Evolutionary conservation across 2,888 invertebrate genomes (phyloP).

Genomic region (Schrankia costaestrigalis): DNA sequence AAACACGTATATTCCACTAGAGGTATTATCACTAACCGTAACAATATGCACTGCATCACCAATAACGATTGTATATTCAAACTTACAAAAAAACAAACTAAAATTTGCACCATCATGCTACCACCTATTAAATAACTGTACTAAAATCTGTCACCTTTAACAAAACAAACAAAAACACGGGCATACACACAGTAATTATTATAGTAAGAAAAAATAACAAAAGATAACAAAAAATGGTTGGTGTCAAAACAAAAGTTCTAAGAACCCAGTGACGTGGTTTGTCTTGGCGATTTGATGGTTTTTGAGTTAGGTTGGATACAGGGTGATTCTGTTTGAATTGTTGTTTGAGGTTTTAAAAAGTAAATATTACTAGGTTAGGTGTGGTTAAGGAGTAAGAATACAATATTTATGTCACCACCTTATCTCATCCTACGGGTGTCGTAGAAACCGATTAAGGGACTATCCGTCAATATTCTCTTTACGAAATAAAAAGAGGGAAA

Average conservation of each 20-base stretch:
- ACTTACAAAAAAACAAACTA: neutral
- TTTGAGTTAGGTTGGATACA: constrained; percentile 32
- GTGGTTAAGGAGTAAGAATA: too few species aligned
- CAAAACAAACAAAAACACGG: constrained; percentile 30
- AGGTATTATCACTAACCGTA: neutral
- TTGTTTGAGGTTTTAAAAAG: too few species aligned
- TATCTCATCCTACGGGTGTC: too few species aligned
- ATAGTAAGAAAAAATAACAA: constrained; percentile 46
- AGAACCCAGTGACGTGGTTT: constrained; percentile 47
- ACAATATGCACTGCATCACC: neutral
- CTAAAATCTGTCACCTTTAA: constrained; percentile 23
- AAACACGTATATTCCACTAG: too few species aligned
- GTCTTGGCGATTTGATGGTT: constrained; percentile 52
- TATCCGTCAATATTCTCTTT: too few species aligned
- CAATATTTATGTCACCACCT: too few species aligned
- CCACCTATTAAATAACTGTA: constrained; percentile 1
- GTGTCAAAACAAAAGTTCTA: constrained; percentile 62
- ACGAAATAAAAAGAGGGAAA: too few species aligned
- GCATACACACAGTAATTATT: constrained; percentile 42
- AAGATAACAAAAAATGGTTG: constrained; percentile 38
- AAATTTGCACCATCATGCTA: constrained; percentile 6
- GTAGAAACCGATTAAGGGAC: too few species aligned
- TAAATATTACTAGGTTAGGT: too few species aligned
- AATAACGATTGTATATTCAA: neutral
- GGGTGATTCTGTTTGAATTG: too few species aligned